Evolutionary conservation across 2,888 invertebrate genomes (phyloP), one percentile per base, ranked within the genome.

Genomic region (Hirtodrosophila trivittata): DNA sequence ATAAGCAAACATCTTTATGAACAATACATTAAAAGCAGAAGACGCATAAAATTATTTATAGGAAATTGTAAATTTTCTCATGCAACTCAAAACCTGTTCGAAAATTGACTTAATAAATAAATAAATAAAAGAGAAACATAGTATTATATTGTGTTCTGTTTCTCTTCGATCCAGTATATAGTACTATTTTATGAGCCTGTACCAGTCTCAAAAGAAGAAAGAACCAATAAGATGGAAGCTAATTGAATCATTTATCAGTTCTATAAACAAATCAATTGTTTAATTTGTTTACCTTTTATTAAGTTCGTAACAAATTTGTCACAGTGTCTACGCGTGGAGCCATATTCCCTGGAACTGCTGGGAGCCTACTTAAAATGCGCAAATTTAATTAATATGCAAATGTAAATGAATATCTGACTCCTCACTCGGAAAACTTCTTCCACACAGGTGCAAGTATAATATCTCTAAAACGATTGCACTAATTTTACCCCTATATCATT

Each of bases 201-300:
- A 55, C 77, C 77, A 71, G 65, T 64, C 62, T 58, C 67, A 73
- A 78, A n/a, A n/a, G n/a, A n/a, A n/a, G 72, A 39, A 45, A 59
- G 51, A 37, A 66, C 60, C 52, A 63, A 64, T 45, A 39, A 49
- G 14, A 16, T 25, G 41, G 16, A 26, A 32, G 41, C 42, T 46
- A 63, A 46, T 52, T 9, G 52, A 30, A 35, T 41, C 28, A 42
- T 21, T 55, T 57, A 51, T 47, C 33, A 49, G 12, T 33, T 28
- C 35, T 30, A 80, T 77, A 77, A 77, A 63, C 62, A 72, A 47
- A 81, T 77, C 55, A 77, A 64, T 68, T 67, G 57, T 14, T 72
- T 45, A 54, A 72, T 50, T 57, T 46, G 39, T 37, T 18, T 9
- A 16, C 14, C 9, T 47, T 42, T 25, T 7, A 58, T 41, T 10